Evolutionary conservation across 2,797 vertebrate species (phyloP), one percentile per base, ranked within the genome.

Genomic region (Percopsis omiscomaycus): DNA sequence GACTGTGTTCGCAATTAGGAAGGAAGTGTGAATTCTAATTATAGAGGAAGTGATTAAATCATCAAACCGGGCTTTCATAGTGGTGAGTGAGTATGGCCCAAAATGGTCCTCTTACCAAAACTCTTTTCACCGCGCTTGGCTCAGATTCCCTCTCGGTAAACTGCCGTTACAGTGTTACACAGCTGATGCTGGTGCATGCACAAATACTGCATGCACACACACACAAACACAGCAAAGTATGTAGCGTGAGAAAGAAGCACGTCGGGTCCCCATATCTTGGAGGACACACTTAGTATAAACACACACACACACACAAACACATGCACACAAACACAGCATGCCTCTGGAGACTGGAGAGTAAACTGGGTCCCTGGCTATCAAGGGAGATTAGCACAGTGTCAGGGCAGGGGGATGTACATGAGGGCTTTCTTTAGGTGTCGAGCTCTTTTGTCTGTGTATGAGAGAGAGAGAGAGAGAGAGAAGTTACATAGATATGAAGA

Each of bases 191-290:
- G 30, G 30, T 32, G 30, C 30, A 29, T 11, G 12, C 30, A 30
- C 15, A 11, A 12, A 10, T 29, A 11, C 44, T 62, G 55, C 28
- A 15, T 27, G 14, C 42, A 47, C 57, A 46, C 22, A 42, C n/a
- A 37, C 9, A 28, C 15, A 46, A 3, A 30, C 14, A 37, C 11
- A 71, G 49, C 67, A 69, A 69, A 81, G 73, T 37, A 64, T 77
- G 65, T 82, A 78, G 84, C 82, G 84, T 90, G 87, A 90, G 88
- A 89, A 88, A 81, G 75, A 60, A 61, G 1, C 73, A 30, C 58
- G 69, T 52, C 50, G 81, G 78, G 80, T 69, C 75, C 22, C 65
- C 44, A 52, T 55, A 63, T 80, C 72, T 74, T 74, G 63, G 66
- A 74, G 66, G 76, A 83, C 70, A 71, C 64, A 74, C 75, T 66